phyloP scores from a whole-genome alignment of 1,140 invertebrate genomes.

The Stratiolaelaps scimitus region DNA sequence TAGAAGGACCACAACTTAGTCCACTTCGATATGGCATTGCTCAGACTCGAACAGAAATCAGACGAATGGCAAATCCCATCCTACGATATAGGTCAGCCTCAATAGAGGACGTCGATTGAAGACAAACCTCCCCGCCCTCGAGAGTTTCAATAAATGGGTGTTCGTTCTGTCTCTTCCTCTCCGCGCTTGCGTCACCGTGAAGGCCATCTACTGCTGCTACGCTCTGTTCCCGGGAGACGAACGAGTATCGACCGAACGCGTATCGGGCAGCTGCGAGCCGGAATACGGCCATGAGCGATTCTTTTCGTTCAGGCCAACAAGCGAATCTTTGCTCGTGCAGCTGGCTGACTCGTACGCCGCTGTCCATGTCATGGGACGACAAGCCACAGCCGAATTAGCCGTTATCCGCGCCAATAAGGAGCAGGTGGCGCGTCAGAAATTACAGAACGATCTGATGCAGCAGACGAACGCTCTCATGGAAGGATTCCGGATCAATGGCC shows the following conservation, averaged over 20 bases:
- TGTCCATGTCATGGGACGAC: slow-evolving; percentile 47
- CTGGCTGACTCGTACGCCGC: slow-evolving; percentile 44
- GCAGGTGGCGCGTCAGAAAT: slow-evolving; percentile 40
- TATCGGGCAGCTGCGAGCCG: slow-evolving; percentile 46
- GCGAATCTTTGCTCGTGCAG: slow-evolving; percentile 45
- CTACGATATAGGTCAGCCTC: no score
- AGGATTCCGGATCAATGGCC: slow-evolving; percentile 38
- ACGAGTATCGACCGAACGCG: slow-evolving; percentile 42
- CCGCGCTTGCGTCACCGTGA: slow-evolving; percentile 35
- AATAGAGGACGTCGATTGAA: slow-evolving; percentile 30
- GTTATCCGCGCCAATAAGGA: slow-evolving; percentile 36
- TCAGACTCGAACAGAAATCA: neutral
- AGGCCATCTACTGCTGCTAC: slow-evolving; percentile 48
- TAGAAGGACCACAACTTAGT: no score
- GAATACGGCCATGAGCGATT: slow-evolving; percentile 47
- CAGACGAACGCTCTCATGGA: slow-evolving; percentile 38
- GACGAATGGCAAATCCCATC: no score
- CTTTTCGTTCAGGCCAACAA: slow-evolving; percentile 42
- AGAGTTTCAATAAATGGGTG: neutral
- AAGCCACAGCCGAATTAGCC: slow-evolving; percentile 41
- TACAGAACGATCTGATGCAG: slow-evolving; percentile 40
- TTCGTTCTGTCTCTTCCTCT: slow-evolving; percentile 26
- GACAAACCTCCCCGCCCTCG: slow-evolving; percentile 27
- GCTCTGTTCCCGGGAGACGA: slow-evolving; percentile 46
- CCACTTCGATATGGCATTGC: neutral